phyloP scores from a whole-genome alignment of 1,140 invertebrate genomes.

The honey bee (Apis mellifera) region Amel_HAv3.1 CM009931.2:20892001-20892500 shows the following conservation, averaged over 20 bases:
- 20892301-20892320: too few species aligned
- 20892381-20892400: neutral
- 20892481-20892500: neutral
- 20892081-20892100: neutral
- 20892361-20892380: too few species aligned
- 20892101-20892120: neutral
- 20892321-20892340: too few species aligned
- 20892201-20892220: too few species aligned
- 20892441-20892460: neutral
- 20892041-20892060: conserved; percentile 14
- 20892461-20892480: too few species aligned
- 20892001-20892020: conserved; percentile 55
- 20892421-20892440: neutral
- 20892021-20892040: conserved; percentile 24
- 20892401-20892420: neutral
- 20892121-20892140: neutral
- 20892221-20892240: too few species aligned
- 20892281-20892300: too few species aligned
- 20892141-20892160: neutral
- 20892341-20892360: too few species aligned
- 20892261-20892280: too few species aligned
- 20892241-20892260: too few species aligned
- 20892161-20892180: neutral
- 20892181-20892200: too few species aligned
- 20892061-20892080: too few species aligned